Conservation (phyloP, 2,888 invertebrate species). For the Ariolimax columbianus region DNA sequence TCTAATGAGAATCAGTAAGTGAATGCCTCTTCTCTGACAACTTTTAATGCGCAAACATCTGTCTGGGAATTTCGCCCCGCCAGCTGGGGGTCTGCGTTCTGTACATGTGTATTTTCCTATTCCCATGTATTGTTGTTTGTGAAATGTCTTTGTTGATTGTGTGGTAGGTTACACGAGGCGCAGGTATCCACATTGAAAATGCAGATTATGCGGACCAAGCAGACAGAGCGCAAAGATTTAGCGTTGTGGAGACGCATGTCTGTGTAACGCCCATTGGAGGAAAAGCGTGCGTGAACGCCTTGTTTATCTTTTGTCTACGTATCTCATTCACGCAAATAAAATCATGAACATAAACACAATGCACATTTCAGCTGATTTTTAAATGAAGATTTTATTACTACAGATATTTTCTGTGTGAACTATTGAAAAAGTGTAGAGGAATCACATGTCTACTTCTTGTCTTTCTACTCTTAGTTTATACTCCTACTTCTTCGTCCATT, state of each 20-base stretch:
- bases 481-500: too few species aligned
- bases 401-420: too few species aligned
- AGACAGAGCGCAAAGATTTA: background rate
- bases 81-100: background rate
- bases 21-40: background rate
- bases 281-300: background rate
- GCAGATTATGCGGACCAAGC: background rate
- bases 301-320: background rate
- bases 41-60: background rate
- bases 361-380: too few species aligned
- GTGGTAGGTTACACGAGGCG: background rate
- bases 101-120: background rate
- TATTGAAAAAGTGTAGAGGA: too few species aligned
- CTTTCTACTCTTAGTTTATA: too few species aligned
- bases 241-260: background rate
- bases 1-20: background rate
- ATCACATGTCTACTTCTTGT: too few species aligned
- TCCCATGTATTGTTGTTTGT: background rate
- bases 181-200: background rate
- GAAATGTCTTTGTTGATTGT: constrained; percentile 9
- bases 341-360: background rate
- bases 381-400: too few species aligned
- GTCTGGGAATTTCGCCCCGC: background rate
- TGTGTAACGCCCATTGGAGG: background rate
- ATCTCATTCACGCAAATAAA: background rate